Evolutionary conservation across 2,113 vertebrate species (phyloP).

Genomic region (Callipepla squamata): DNA sequence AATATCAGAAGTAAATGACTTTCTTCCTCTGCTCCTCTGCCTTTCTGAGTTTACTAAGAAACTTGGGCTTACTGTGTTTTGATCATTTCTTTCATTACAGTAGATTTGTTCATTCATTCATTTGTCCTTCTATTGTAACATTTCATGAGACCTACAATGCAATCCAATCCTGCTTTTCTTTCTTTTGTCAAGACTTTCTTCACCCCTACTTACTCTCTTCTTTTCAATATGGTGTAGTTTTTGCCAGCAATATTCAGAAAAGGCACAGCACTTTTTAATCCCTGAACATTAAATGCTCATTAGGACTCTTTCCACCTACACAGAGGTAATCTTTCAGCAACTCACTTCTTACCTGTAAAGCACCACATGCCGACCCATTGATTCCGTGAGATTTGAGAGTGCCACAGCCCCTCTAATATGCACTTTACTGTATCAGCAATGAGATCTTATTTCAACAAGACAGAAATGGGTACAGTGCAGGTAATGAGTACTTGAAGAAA

Average conservation of each 20-base stretch:
- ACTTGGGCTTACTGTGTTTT: neutral
- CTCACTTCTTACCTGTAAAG: neutral
- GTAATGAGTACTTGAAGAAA: neutral
- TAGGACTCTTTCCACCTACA: neutral
- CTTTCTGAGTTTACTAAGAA: neutral
- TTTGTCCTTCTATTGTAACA: neutral
- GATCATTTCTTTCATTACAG: neutral
- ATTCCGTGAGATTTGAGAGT: neutral
- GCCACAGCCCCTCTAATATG: neutral
- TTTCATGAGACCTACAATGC: neutral
- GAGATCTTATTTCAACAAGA: neutral
- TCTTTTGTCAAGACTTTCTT: neutral
- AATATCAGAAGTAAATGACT: neutral
- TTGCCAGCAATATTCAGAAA: neutral
- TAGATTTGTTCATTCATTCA: neutral
- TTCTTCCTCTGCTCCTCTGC: neutral
- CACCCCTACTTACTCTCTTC: neutral
- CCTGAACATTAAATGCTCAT: neutral
- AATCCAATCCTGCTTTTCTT: neutral
- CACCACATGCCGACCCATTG: neutral
- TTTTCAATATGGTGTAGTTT: neutral
- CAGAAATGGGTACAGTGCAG: neutral
- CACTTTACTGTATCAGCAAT: neutral
- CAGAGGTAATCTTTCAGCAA: neutral
- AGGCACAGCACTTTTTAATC: neutral